These are phyloP conservation scores for Lepidocyrtinus sp. DNA, from an alignment of 2,888 invertebrate species.

Conservation along the genomic window DNA sequence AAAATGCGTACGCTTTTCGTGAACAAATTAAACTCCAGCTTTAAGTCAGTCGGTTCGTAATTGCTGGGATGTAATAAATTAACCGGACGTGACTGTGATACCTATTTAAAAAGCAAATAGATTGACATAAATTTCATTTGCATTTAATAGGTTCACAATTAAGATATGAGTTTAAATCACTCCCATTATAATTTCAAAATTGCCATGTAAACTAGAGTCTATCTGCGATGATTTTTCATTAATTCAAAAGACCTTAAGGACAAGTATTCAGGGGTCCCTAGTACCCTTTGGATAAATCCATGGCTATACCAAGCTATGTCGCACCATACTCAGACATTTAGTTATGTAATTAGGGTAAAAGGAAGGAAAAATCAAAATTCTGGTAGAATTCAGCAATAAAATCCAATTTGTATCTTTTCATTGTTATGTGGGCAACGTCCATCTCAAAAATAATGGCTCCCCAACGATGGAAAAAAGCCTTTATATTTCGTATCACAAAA, in stretches of 20 bases:
- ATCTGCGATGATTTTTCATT: no score
- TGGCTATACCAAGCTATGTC: no score
- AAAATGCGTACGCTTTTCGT: not conserved
- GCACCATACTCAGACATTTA: no score
- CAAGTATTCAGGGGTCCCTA: no score
- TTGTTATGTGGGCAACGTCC: constrained; percentile 68
- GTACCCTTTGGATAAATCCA: no score
- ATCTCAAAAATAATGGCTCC: constrained; percentile 66
- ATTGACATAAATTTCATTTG: no score
- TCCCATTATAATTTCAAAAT: no score
- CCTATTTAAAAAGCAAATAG: no score
- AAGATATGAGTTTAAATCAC: no score
- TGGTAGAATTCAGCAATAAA: constrained; percentile 65
- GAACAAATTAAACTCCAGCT: constrained; percentile 1
- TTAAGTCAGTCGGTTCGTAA: not conserved
- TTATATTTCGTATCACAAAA: not conserved
- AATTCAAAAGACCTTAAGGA: no score
- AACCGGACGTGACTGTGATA: constrained; percentile 1
- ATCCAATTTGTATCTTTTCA: constrained; percentile 68
- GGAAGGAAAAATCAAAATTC: constrained; percentile 66
- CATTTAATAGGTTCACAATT: no score
- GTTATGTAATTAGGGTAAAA: constrained; percentile 1
- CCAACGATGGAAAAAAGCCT: constrained; percentile 62
- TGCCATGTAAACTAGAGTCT: no score
- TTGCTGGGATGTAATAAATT: not conserved